A percentile compares a stretch with the other conserved stretches of the same genome.
These are phyloP conservation scores for Pteropus rufus DNA, from an alignment of 2,797 vertebrate species.

Conservation along the genomic window DNA sequence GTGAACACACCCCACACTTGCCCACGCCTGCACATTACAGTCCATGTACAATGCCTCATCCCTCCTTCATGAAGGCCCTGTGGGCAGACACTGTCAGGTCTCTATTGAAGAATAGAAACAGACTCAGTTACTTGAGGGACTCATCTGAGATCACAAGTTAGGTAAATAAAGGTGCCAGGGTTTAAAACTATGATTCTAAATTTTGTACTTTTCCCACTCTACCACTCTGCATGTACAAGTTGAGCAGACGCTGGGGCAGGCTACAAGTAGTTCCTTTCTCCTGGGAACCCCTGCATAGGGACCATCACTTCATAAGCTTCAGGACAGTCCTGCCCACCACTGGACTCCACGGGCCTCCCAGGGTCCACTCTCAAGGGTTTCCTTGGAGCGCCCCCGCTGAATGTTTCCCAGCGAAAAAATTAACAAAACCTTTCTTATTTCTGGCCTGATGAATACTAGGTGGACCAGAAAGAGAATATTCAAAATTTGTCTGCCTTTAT, in stretches of 20 bases:
- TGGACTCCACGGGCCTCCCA: neutral
- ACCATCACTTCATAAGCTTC: neutral
- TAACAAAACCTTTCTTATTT: neutral
- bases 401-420: neutral
- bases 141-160: neutral
- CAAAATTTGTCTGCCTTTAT: neutral
- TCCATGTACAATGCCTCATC: rapidly evolving
- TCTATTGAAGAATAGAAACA: neutral
- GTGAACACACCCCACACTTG: rapidly evolving
- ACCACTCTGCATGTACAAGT: rapidly evolving
- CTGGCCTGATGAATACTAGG: neutral
- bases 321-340: neutral
- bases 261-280: neutral
- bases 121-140: neutral
- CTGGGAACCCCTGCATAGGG: rapidly evolving
- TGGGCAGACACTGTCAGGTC: neutral
- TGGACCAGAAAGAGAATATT: neutral
- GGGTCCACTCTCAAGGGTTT: neutral
- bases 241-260: neutral
- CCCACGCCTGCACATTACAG: rapidly evolving
- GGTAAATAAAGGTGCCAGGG: neutral
- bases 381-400: neutral
- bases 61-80: neutral
- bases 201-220: too few relatives aligned
- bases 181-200: neutral